Evolutionary conservation across 2,888 invertebrate genomes (phyloP).

Genomic region (Amphipoea oculea): DNA sequence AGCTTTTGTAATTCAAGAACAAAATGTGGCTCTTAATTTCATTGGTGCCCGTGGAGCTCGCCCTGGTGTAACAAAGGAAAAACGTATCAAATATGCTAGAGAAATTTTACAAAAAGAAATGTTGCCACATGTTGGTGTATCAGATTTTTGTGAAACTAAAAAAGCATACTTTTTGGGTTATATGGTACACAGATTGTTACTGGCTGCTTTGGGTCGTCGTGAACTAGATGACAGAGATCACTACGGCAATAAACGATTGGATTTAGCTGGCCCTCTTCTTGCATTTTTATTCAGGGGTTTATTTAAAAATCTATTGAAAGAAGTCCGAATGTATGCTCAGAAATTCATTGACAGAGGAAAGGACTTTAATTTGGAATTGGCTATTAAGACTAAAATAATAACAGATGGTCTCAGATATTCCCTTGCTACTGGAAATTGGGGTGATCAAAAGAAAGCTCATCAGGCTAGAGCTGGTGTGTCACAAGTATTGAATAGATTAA

Average conservation of each 20-base stretch:
- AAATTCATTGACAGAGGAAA: constrained; percentile 99
- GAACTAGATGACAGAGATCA: constrained; percentile 99
- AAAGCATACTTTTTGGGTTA: constrained; percentile 99
- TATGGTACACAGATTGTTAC: constrained; percentile 99
- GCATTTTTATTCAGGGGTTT: constrained; percentile 99
- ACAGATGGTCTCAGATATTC: constrained; percentile 99
- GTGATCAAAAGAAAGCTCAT: constrained; percentile 99
- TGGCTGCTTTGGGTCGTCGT: constrained; percentile 98
- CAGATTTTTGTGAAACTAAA: constrained; percentile 99
- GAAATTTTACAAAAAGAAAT: constrained; percentile 99
- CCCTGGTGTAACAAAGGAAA: constrained; percentile 99
- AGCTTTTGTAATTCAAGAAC: constrained; percentile 99
- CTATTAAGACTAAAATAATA: constrained; percentile 99
- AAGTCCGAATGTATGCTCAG: constrained; percentile 99
- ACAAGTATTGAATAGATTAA: constrained; percentile 99
- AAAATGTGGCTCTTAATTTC: constrained; percentile 99
- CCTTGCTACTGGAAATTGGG: constrained; percentile 99
- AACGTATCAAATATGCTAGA: constrained; percentile 99
- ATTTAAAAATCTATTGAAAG: constrained; percentile 98
- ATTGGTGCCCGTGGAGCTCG: constrained; percentile 99
- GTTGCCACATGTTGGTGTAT: constrained; percentile 99
- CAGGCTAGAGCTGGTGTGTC: constrained; percentile 99
- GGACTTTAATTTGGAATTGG: constrained; percentile 99
- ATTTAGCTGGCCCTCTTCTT: constrained; percentile 98
- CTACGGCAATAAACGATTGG: constrained; percentile 99